phyloP scores from a whole-genome alignment of 2,888 invertebrate genomes.

The Neocrepidodera transversa region DNA sequence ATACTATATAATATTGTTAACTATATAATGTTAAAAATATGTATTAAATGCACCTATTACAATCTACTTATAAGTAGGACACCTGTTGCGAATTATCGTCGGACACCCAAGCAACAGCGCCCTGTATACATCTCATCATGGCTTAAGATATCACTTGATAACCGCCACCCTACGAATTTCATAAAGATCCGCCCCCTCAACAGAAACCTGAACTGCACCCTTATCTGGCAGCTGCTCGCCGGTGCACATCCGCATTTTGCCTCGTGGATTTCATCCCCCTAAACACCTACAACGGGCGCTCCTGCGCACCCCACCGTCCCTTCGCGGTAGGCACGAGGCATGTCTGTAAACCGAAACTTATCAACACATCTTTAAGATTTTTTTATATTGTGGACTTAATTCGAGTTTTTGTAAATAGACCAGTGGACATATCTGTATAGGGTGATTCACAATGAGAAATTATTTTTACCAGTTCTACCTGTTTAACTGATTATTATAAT shows the following conservation, averaged over 20 bases:
- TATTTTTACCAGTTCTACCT: too few species aligned
- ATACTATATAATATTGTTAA: too few species aligned
- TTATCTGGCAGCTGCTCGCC: conserved; percentile 44
- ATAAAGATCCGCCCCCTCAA: conserved; percentile 34
- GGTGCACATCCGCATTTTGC: conserved; percentile 46
- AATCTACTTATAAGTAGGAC: too few species aligned
- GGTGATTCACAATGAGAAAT: neutral
- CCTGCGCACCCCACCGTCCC: conserved; percentile 29
- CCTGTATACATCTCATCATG: conserved; percentile 23
- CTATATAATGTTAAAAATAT: too few species aligned
- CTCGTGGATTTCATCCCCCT: conserved; percentile 43
- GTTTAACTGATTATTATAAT: too few species aligned
- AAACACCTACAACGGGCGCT: conserved; percentile 39
- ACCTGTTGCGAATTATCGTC: conserved; percentile 21
- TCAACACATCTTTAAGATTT: conserved; percentile 46
- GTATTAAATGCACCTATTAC: too few species aligned
- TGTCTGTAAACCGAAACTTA: conserved; percentile 42
- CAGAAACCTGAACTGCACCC: conserved; percentile 44
- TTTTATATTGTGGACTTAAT: conserved; percentile 33
- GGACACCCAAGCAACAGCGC: neutral
- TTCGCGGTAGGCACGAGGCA: conserved; percentile 27
- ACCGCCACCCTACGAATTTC: conserved; percentile 30
- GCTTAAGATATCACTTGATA: conserved; percentile 33
- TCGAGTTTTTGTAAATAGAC: conserved; percentile 22
- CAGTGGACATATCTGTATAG: neutral